Percentiles rank a stretch among this genome's conserved stretches.
Conservation (phyloP, 1,140 invertebrate genomes). For the Dendroctonus ponderosae region DNA sequence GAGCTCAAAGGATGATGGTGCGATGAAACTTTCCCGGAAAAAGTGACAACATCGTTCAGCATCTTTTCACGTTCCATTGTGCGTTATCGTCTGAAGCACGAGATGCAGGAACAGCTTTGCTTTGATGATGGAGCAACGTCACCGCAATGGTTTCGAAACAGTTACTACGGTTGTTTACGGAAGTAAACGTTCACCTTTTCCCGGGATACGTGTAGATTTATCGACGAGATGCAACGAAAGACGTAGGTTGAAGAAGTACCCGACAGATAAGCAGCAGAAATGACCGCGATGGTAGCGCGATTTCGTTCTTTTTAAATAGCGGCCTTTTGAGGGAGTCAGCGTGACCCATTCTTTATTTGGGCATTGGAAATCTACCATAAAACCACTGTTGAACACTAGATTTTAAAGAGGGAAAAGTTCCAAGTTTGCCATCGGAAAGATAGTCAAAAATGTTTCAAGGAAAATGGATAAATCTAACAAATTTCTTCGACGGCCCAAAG, state of each 20-base stretch:
- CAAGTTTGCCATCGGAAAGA: neutral
- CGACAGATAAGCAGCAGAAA: constrained; percentile 10
- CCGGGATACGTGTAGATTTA: constrained; percentile 21
- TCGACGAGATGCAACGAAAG: constrained; percentile 13
- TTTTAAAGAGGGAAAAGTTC: neutral
- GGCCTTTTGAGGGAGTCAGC: no score
- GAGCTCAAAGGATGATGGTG: neutral
- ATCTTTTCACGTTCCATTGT: constrained; percentile 28
- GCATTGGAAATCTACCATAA: no score
- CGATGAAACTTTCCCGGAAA: neutral
- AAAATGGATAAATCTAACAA: no score
- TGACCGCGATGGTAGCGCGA: neutral
- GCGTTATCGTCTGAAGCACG: constrained; percentile 11
- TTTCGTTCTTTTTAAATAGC: constrained; percentile 2
- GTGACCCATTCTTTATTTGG: no score
- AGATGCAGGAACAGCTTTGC: constrained; percentile 17
- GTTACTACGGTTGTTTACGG: constrained; percentile 20
- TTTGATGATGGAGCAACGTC: constrained; percentile 21
- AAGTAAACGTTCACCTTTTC: constrained; percentile 19
- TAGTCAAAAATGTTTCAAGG: no score
- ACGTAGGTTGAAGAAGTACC: constrained; percentile 10
- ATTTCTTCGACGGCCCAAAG: no score
- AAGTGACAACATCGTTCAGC: constrained; percentile 10
- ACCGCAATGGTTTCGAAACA: constrained; percentile 21
- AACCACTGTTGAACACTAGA: neutral